phyloP scores from a whole-genome alignment of 2,888 invertebrate genomes.

The Allygus modestus region DNA sequence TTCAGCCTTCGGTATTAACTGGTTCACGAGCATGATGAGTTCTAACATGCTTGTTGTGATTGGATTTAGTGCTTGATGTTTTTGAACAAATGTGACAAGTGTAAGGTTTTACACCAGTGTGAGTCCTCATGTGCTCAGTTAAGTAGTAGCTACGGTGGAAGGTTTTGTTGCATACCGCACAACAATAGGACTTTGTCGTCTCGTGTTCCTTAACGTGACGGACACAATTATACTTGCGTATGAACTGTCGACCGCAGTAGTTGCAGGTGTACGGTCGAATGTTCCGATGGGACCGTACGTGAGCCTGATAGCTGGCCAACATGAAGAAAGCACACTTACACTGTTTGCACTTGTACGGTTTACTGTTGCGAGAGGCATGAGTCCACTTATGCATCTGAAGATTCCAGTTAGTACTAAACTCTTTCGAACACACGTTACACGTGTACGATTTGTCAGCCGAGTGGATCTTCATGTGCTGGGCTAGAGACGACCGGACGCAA shows the following conservation, averaged over 20 bases:
- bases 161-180: constrained; percentile 87
- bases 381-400: constrained; percentile 93
- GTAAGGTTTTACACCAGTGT: constrained; percentile 89
- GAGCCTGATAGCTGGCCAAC: constrained; percentile 87
- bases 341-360: constrained; percentile 90
- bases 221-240: constrained; percentile 92
- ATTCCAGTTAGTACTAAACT: constrained; percentile 94
- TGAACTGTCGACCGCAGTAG: constrained; percentile 93
- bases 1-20: constrained; percentile 87
- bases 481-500: constrained; percentile 87
- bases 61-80: constrained; percentile 92
- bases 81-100: constrained; percentile 93
- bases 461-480: constrained; percentile 81
- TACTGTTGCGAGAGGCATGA: constrained; percentile 88
- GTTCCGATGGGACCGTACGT: constrained; percentile 91
- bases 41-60: constrained; percentile 93
- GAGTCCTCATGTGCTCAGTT: constrained; percentile 91
- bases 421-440: constrained; percentile 90
- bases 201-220: constrained; percentile 92
- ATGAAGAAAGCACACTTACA: constrained; percentile 92
- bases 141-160: constrained; percentile 93
- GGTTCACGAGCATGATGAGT: constrained; percentile 94
- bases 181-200: constrained; percentile 84
- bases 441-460: constrained; percentile 86
- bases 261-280: constrained; percentile 93